Conservation (phyloP, 2,888 invertebrate genomes). For the Drosophila rubida region DNA sequence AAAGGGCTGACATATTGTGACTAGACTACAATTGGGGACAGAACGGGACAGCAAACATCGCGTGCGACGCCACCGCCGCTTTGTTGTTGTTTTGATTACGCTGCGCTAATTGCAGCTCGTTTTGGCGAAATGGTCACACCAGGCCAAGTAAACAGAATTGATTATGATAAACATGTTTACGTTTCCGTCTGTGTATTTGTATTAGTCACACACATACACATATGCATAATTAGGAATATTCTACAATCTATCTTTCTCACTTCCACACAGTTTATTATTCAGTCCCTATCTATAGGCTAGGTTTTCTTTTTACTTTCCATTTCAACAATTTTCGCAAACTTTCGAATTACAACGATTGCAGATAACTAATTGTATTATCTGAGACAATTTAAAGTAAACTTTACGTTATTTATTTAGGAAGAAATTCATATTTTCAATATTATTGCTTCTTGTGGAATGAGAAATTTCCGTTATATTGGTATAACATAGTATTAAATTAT, state of each 20-base stretch:
- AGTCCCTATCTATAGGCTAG: background rate
- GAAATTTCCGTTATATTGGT: no score
- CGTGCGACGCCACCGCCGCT: slow-evolving; percentile 11
- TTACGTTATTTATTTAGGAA: no score
- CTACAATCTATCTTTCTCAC: background rate
- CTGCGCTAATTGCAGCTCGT: slow-evolving; percentile 43
- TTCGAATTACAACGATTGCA: no score
- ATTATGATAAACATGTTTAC: slow-evolving; percentile 70
- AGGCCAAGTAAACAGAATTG: slow-evolving; percentile 41
- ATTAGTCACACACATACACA: background rate
- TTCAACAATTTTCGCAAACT: slow-evolving; percentile 1
- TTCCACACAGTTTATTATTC: background rate
- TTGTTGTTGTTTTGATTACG: slow-evolving; percentile 39
- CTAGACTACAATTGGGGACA: background rate
- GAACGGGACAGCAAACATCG: slow-evolving; percentile 6
- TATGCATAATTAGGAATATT: slow-evolving; percentile 10
- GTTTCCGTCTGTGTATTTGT: background rate
- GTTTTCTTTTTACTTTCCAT: background rate
- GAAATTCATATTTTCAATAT: no score
- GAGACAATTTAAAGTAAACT: no score
- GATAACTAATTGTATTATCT: no score
- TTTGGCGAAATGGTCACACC: slow-evolving; percentile 54
- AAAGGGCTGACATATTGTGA: slow-evolving; percentile 1
- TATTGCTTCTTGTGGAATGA: no score
- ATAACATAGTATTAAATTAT: no score